Evolutionary conservation across 2,888 invertebrate genomes (phyloP).

Genomic region (Melinaea menophilus): DNA sequence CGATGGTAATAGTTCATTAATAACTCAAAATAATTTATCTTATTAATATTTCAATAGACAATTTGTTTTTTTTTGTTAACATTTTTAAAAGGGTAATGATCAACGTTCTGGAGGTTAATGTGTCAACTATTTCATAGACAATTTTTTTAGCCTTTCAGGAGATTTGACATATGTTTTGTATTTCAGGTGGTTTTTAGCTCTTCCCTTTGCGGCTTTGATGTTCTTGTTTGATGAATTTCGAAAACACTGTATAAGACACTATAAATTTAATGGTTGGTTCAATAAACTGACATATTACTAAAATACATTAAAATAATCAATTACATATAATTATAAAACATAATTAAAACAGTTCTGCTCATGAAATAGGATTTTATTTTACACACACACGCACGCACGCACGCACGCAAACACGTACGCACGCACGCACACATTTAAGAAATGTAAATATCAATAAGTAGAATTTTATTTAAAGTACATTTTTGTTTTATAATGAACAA

Average conservation of each 20-base stretch:
- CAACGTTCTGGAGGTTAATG: no score
- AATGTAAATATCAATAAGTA: no score
- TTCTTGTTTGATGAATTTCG: slow-evolving; percentile 86
- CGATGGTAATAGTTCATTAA: slow-evolving; percentile 47
- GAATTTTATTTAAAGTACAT: not conserved
- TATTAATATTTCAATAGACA: not conserved
- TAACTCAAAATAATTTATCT: not conserved
- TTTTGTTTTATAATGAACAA: not conserved
- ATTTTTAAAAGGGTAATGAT: no score
- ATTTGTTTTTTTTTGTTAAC: not conserved
- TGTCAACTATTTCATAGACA: no score
- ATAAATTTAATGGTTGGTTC: slow-evolving; percentile 59
- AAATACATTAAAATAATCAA: slow-evolving; percentile 12
- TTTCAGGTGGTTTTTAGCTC: slow-evolving; percentile 83
- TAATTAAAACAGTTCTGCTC: slow-evolving; percentile 9
- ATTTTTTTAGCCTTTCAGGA: no score
- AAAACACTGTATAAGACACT: slow-evolving; percentile 80
- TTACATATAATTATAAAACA: not conserved
- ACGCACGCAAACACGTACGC: no score
- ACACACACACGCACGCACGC: not conserved
- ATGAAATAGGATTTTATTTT: slow-evolving; percentile 29
- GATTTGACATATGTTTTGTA: not conserved
- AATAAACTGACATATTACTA: slow-evolving; percentile 61
- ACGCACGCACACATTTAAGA: no score
- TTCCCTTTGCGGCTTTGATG: slow-evolving; percentile 84